phyloP scores from a whole-genome alignment of 2,113 vertebrate genomes.

The Eurypyga helias region DNA sequence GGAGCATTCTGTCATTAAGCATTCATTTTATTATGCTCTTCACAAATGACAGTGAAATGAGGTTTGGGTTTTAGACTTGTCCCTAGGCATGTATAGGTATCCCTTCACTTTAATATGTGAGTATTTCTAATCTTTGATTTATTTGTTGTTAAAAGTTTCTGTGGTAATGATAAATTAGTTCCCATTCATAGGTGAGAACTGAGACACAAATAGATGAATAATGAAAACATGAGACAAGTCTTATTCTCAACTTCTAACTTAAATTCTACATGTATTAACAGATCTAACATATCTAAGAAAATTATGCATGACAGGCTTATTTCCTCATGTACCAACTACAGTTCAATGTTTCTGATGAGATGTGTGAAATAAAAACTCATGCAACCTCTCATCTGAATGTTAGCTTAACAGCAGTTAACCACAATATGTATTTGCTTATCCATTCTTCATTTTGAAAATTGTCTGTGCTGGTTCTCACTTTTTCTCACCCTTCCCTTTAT shows the following conservation, averaged over 20 bases:
- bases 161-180: not conserved
- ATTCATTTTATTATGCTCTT: not conserved
- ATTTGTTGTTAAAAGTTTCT: not conserved
- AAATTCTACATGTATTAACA: not conserved
- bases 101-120: not conserved
- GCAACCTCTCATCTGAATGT: not conserved
- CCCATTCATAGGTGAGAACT: not conserved
- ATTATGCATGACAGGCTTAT: not conserved
- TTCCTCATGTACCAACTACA: not conserved
- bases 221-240: not conserved
- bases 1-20: not conserved
- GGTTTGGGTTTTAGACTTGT: not conserved
- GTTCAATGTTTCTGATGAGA: not conserved
- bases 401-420: not conserved
- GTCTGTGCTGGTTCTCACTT: not conserved
- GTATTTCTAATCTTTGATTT: not conserved
- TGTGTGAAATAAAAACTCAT: not conserved
- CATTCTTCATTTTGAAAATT: not conserved
- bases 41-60: not conserved
- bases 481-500: not conserved
- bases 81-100: not conserved
- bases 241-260: not conserved
- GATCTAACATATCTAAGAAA: not conserved
- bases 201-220: not conserved
- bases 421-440: not conserved